Evolutionary conservation across 1,140 invertebrate genomes (phyloP).

Genomic region (Chymomyza costata): DNA sequence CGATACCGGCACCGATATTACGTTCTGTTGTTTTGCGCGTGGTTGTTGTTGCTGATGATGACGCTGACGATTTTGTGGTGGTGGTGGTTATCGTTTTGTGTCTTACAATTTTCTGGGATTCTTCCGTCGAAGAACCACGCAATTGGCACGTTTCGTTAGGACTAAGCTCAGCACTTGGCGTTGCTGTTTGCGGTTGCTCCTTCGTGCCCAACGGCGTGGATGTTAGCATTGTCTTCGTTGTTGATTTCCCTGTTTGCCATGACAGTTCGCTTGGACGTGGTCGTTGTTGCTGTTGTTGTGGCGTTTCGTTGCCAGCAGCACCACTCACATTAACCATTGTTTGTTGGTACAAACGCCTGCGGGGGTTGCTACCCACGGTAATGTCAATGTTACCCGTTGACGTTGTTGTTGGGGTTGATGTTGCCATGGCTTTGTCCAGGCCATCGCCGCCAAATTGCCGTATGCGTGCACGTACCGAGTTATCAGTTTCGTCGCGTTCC

Average conservation of each 20-base stretch:
- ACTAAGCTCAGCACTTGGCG: conserved; percentile 46
- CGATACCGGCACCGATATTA: conserved; percentile 30
- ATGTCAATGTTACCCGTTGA: conserved; percentile 68
- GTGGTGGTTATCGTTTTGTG: conserved; percentile 61
- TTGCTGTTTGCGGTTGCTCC: conserved; percentile 65
- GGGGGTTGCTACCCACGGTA: conserved; percentile 68
- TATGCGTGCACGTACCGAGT: conserved; percentile 43
- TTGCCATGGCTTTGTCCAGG: conserved; percentile 52
- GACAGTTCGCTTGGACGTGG: conserved; percentile 50
- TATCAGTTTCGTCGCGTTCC: conserved; percentile 52
- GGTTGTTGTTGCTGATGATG: conserved; percentile 28
- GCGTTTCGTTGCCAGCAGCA: conserved; percentile 37
- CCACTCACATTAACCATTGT: conserved; percentile 57
- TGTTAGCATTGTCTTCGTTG: conserved; percentile 59
- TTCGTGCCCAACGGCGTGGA: conserved; percentile 66
- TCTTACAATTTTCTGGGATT: conserved; percentile 70
- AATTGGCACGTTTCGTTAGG: conserved; percentile 68
- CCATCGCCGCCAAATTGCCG: conserved; percentile 54
- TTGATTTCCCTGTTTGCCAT: conserved; percentile 49
- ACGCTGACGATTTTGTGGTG: conserved; percentile 30
- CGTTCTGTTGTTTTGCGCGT: conserved; percentile 44
- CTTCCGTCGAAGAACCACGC: conserved; percentile 72
- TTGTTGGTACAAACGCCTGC: conserved; percentile 64
- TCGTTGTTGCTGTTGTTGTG: conserved; percentile 29
- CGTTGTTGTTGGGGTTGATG: conserved; percentile 20